Evolutionary conservation across 2,888 invertebrate species (phyloP).

Genomic region (Nephrotoma guestfalica): DNA sequence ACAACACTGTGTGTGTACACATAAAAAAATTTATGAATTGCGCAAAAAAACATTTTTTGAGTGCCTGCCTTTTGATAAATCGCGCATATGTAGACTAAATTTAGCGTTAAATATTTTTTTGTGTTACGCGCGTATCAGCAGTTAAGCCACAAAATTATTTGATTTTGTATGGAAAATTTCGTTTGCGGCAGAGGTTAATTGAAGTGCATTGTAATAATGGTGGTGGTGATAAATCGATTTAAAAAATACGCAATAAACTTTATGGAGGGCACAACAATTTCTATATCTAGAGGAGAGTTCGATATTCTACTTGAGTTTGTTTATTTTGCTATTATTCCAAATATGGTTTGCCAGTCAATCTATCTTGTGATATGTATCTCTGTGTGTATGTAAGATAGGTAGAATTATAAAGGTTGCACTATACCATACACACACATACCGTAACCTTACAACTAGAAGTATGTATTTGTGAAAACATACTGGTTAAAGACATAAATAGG

Average conservation of each 20-base stretch:
- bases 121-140: neutral
- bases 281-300: neutral
- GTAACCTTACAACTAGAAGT: neutral
- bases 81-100: neutral
- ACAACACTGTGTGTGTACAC: neutral
- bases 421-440: neutral
- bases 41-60: neutral
- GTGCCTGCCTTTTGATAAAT: neutral
- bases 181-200: neutral
- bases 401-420: neutral
- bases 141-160: neutral
- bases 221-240: neutral
- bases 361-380: neutral
- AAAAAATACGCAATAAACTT: neutral
- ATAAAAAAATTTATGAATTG: neutral
- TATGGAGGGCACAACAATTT: neutral
- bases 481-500: neutral
- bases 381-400: neutral
- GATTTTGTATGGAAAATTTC: neutral
- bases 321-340: neutral
- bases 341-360: neutral
- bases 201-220: neutral
- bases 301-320: neutral
- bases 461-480: neutral
- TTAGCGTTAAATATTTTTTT: neutral